These are phyloP conservation scores for Columba janthina DNA, from an alignment of 2,113 vertebrate species.

Conservation along the genomic window DNA sequence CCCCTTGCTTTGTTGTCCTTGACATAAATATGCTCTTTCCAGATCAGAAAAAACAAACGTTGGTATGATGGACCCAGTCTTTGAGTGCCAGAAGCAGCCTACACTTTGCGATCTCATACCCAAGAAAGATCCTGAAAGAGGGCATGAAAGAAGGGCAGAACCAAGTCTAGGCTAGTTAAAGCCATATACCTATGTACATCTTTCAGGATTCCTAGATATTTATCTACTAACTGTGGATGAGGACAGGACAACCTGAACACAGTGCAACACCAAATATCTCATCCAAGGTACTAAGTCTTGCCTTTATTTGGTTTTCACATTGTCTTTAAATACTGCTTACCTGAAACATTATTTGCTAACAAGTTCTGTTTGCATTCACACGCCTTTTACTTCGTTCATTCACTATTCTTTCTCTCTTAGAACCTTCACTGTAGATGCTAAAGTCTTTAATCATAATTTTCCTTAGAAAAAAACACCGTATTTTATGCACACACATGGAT, in stretches of 20 bases:
- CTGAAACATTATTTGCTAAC: background rate
- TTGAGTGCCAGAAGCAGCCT: background rate
- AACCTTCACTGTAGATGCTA: constrained; percentile 35
- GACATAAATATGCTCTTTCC: background rate
- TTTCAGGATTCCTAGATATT: background rate
- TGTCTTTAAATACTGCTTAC: background rate
- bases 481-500: constrained; percentile 23
- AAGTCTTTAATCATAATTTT: constrained; percentile 58
- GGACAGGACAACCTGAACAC: background rate
- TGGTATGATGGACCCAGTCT: background rate
- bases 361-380: background rate
- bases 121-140: background rate
- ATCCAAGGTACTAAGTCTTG: background rate
- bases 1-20: background rate
- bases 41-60: background rate
- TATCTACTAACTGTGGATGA: background rate
- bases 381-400: background rate
- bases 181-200: background rate
- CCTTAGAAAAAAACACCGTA: constrained; percentile 30
- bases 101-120: background rate
- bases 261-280: background rate
- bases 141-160: background rate
- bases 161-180: background rate
- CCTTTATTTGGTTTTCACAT: background rate
- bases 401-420: background rate